These are phyloP conservation scores for Bagarius yarrelli DNA, from an alignment of 2,113 vertebrate species.

Conservation along the genomic window DNA sequence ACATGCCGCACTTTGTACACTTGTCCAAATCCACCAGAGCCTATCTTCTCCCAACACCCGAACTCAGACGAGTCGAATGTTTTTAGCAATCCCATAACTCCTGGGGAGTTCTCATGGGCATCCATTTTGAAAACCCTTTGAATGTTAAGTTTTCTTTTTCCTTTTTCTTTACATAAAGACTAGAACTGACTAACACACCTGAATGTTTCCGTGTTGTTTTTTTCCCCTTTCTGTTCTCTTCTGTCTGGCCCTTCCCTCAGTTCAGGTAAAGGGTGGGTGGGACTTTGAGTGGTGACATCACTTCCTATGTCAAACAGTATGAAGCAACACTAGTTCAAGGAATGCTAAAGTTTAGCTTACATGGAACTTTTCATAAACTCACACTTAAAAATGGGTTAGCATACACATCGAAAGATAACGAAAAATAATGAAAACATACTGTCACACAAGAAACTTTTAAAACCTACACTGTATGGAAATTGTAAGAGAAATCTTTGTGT, in stretches of 20 bases:
- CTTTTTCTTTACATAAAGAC: slow-evolving; percentile 50
- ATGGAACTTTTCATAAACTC: background rate
- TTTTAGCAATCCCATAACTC: slow-evolving; percentile 86
- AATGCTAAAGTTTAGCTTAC: background rate
- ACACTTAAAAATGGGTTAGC: background rate
- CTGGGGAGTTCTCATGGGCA: slow-evolving; percentile 72
- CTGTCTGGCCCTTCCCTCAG: slow-evolving; percentile 62
- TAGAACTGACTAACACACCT: slow-evolving; percentile 54
- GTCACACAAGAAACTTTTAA: background rate
- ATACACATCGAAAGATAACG: background rate
- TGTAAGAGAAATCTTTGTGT: slow-evolving; percentile 12
- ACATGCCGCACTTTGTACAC: slow-evolving; percentile 95
- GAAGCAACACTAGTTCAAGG: slow-evolving; percentile 23
- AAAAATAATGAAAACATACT: background rate
- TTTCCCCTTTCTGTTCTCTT: slow-evolving; percentile 53
- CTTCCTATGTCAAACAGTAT: slow-evolving; percentile 64
- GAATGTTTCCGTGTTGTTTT: slow-evolving; percentile 70
- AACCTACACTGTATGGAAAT: slow-evolving; percentile 44
- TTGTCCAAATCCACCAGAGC: slow-evolving; percentile 95
- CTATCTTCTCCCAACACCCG: slow-evolving; percentile 91
- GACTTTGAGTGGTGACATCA: slow-evolving; percentile 65
- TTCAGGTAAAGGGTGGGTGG: slow-evolving; percentile 76
- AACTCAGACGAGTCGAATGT: slow-evolving; percentile 89
- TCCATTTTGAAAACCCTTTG: slow-evolving; percentile 73
- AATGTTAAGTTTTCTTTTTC: slow-evolving; percentile 41